Conservation (phyloP, 2,797 vertebrate species). For the Crax fasciolata region DNA sequence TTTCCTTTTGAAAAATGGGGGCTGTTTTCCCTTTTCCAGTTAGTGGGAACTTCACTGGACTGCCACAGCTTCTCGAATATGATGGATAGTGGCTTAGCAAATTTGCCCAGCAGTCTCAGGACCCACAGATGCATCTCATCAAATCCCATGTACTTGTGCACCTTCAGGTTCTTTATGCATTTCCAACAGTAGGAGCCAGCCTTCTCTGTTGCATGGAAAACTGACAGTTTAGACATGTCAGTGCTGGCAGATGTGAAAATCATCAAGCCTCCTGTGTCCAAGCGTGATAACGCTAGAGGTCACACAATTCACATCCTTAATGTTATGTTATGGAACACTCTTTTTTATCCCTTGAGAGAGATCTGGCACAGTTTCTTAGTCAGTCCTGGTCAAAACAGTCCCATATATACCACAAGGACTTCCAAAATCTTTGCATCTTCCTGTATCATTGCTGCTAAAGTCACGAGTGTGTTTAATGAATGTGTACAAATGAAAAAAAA, state of each 20-base stretch:
- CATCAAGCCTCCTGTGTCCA: background rate
- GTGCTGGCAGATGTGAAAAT: background rate
- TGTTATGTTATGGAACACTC: background rate
- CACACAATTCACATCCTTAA: background rate
- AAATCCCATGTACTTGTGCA: too few relatives aligned
- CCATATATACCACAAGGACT: rapidly evolving
- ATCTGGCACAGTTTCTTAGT: rapidly evolving
- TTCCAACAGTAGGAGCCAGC: background rate
- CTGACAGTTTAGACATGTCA: background rate
- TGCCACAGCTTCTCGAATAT: too few relatives aligned
- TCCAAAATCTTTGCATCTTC: background rate
- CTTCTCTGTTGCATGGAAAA: background rate
- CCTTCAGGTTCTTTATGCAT: background rate
- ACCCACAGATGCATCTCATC: too few relatives aligned
- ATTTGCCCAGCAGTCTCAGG: too few relatives aligned
- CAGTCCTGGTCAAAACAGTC: background rate
- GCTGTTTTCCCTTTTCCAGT: too few relatives aligned
- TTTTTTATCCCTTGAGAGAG: background rate
- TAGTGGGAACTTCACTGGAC: too few relatives aligned
- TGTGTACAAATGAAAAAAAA: background rate
- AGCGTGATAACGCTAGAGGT: background rate
- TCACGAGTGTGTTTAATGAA: background rate
- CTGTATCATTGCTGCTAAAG: background rate
- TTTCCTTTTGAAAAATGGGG: too few relatives aligned
- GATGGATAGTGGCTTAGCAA: too few relatives aligned